Evolutionary conservation across 2,113 vertebrate genomes (phyloP).

Genomic region (Chionomys nivalis): DNA sequence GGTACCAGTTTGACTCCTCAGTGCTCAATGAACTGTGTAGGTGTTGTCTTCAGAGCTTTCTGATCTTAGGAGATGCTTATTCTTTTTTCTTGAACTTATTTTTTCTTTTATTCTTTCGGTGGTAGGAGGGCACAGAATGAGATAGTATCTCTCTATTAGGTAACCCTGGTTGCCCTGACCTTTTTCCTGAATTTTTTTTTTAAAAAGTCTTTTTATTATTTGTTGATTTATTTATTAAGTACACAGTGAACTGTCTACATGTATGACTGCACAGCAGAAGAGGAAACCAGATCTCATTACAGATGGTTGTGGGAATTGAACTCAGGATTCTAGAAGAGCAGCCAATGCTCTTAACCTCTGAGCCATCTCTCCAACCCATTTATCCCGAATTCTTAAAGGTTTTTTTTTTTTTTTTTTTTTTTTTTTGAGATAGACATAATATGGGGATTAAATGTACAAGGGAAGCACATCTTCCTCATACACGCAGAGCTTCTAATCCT

Average conservation of each 20-base stretch:
- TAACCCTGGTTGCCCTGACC: not conserved
- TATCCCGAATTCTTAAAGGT: not conserved
- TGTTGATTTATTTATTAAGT: too few relatives aligned
- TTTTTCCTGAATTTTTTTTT: not conserved
- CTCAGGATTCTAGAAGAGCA: too few relatives aligned
- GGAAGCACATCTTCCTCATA: not conserved
- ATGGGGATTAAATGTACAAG: not conserved
- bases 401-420: not conserved
- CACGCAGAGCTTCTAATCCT: not conserved
- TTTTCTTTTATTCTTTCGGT: not conserved
- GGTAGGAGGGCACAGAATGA: not conserved
- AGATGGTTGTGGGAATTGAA: too few relatives aligned
- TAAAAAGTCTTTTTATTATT: too few relatives aligned
- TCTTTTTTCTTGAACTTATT: not conserved
- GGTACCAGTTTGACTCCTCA: not conserved
- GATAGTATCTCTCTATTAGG: not conserved
- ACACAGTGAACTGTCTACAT: too few relatives aligned
- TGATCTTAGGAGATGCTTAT: constrained; percentile 1
- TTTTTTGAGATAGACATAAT: not conserved
- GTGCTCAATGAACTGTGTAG: not conserved
- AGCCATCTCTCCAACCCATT: too few relatives aligned
- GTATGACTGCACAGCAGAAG: too few relatives aligned
- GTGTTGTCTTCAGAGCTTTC: not conserved
- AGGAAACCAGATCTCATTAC: too few relatives aligned
- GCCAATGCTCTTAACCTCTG: too few relatives aligned